Evolutionary conservation across 2,113 vertebrate species (phyloP), one percentile per base, ranked within the genome.

Genomic region (Macheiramphus alcinus): DNA sequence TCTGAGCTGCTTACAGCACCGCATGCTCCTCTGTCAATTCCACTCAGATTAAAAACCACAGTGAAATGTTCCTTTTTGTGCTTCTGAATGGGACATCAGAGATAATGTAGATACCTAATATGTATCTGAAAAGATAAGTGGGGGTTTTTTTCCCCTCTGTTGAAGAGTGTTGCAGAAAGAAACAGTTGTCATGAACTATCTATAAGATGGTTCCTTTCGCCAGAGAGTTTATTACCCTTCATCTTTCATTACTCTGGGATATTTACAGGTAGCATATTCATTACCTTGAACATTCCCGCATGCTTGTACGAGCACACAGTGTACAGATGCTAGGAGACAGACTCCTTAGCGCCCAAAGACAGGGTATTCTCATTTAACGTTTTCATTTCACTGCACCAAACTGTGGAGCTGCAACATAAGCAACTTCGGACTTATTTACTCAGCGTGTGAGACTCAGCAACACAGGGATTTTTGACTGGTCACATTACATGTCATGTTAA

Each of bases 401-500:
- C 88, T 55, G 78, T 71, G 75, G 81, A 91, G 91, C 78, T 95
- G 86, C 93, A 90, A 32, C 63, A 90, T 59, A 72, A 65, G 74
- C 81, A 79, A 75, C 85, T 88, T 88, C 0, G 21, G 74, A 67
- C 75, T 67, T 70, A 75, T 16, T 89, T 89, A 71, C 63, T 76
- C 70, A n/a, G 76, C 9, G 6, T 43, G 68, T 0, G 7, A 75
- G 76, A 81, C 80, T 86, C 86, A 63, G 45, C 16, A 0, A n/a
- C 95, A 97, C 62, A 48, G 94, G 71, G 95, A 97, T 80, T 86
- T 88, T 90, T 95, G 90, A 93, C 96, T 95, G 96, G 96, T 96
- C 94, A 97, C 90, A 87, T 97, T 97, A 96, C 71, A 16, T 97
- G 95, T 97, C 96, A 93, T 84, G 94, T 96, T 98, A 96, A 96